A percentile compares a stretch with the other conserved stretches of the same genome.
phyloP scores from a whole-genome alignment of 2,888 invertebrate genomes.

The Callyntrura guangdongensis region DNA sequence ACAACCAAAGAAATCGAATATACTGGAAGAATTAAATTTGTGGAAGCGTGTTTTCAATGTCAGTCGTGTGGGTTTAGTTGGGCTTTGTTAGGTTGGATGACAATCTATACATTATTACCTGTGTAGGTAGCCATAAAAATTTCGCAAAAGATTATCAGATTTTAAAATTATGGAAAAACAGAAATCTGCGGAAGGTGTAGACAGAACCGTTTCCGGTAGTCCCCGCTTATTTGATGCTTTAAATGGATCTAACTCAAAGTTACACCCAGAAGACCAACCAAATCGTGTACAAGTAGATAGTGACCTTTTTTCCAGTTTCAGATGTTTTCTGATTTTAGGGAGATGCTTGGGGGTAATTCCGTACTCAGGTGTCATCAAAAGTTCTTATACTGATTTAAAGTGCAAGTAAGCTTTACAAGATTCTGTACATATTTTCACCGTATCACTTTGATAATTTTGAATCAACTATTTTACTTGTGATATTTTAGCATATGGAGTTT shows the following conservation, averaged over 20 bases:
- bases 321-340: conserved; percentile 73
- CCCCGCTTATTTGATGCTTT: conserved; percentile 21
- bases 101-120: background rate
- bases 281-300: background rate
- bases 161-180: background rate
- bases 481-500: conserved; percentile 21
- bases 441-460: background rate
- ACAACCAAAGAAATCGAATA: too few species aligned
- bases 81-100: too few species aligned
- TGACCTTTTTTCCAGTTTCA: conserved; percentile 56
- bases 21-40: too few species aligned
- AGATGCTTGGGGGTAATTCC: conserved; percentile 70
- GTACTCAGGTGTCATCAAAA: conserved; percentile 56
- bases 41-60: too few species aligned
- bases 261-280: background rate
- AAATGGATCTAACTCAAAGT: background rate
- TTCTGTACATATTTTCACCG: too few species aligned
- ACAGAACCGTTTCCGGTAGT: background rate
- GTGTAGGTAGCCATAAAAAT: too few species aligned
- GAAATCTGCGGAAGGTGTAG: background rate
- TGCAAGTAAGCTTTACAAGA: conserved; percentile 48
- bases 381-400: conserved; percentile 51
- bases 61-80: too few species aligned
- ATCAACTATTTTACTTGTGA: background rate
- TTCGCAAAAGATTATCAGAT: too few species aligned